phyloP scores from a whole-genome alignment of 2,797 vertebrate genomes.

The Periparus ater region DNA sequence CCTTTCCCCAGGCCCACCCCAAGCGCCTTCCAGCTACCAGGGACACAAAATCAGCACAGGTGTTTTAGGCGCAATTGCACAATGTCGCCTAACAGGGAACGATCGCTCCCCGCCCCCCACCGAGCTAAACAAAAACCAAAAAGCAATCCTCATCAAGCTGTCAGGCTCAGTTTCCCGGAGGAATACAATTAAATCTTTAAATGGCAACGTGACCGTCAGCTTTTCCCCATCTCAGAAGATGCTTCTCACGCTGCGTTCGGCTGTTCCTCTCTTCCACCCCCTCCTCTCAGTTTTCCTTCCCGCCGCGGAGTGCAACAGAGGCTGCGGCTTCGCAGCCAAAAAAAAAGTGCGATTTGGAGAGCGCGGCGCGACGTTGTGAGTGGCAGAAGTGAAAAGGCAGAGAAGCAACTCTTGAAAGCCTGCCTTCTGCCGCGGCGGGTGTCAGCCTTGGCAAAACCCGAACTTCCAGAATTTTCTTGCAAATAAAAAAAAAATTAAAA shows the following conservation, averaged over 20 bases:
- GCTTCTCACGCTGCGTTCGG: background rate
- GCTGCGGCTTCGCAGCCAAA: constrained; percentile 28
- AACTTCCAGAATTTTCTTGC: constrained; percentile 41
- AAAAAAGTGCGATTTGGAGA: constrained; percentile 43
- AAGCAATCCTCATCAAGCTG: background rate
- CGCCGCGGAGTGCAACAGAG: background rate
- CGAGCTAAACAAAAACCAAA: background rate
- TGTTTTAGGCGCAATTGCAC: background rate
- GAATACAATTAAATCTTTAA: constrained; percentile 9
- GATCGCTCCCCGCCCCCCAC: background rate
- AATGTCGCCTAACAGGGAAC: background rate
- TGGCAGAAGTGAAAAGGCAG: constrained; percentile 51
- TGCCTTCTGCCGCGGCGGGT: constrained; percentile 32
- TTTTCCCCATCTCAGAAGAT: background rate
- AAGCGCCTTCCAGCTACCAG: fast-evolving
- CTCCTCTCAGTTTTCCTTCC: background rate
- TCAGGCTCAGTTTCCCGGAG: background rate
- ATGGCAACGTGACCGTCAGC: background rate
- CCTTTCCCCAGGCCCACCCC: background rate
- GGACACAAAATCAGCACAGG: background rate
- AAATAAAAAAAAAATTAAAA: background rate
- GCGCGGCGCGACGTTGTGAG: background rate
- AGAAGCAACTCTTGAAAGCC: constrained; percentile 18
- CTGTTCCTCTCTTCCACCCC: background rate
- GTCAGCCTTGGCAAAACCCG: constrained; percentile 19